Base-by-base conservation (phyloP, 2,888 invertebrate genomes). In the Lacanobia wlatinum region DNA sequence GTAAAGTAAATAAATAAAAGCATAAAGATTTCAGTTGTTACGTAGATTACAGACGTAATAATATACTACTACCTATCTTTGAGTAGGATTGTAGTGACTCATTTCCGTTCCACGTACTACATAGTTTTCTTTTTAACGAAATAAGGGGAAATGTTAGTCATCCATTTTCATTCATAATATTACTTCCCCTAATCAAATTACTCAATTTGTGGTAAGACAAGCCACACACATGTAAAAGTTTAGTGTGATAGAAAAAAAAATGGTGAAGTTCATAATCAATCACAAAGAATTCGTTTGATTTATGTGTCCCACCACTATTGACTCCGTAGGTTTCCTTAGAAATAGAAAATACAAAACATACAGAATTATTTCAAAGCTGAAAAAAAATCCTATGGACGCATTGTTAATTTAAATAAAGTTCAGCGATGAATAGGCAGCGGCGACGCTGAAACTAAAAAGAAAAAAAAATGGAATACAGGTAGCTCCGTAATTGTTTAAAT, bases 401-500 rank as follows among this genome's bases (percentile, higher is more conserved):
- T 23, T 12, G 59, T 67, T 74, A 8, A 43, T 40, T 73, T 61
- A 21, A 68, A 40, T 50, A 10, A n/a, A 55, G 40, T 18, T 43
- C 43, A 48, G 55, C 9, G 28, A 23, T 58, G 48, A 34, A 60
- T 62, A 61, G 14, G 18, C 23, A 53, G 16, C 16, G 55, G 5
- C 38, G 68, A 48, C 3, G 18, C 38, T 23, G n/a, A 70, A 76
- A 61, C 10, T 55, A 38, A 70, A 52, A 63, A 53, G 14, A n/a
- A 16, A 14, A 56, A 76, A 72, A 38, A 56, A n/a, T n/a, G n/a
- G 66, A 73, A 67, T 56, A 62, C 61, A 66, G 48, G 65, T 73
- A 72, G n/a, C 23, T 53, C 50, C n/a, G 48, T 81, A 77, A 81
- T 80, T 69, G 64, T 63, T 73, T 67, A 78, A 81, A 78, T 66